Evolutionary conservation across 2,888 invertebrate genomes (phyloP).

Genomic region (Petrolisthes manimaculis): DNA sequence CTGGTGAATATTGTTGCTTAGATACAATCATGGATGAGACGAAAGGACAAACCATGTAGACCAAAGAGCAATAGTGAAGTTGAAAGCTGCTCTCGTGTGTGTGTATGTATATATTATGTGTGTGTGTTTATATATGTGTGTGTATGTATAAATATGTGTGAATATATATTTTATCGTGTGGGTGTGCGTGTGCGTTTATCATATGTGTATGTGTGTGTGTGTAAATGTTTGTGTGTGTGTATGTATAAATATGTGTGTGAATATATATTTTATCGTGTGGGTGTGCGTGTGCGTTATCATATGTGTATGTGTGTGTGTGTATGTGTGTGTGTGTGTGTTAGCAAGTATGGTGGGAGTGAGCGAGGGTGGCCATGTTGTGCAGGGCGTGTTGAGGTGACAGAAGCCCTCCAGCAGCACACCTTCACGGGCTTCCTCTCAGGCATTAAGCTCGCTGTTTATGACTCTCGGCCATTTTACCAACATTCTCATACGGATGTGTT

Average conservation of each 20-base stretch:
- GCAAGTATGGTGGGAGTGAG: neutral
- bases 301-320: conserved; percentile 25
- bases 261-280: neutral
- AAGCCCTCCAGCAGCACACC: conserved; percentile 15
- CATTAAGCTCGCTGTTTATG: too few relatives aligned
- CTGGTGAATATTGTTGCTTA: too few relatives aligned
- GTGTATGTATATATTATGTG: neutral
- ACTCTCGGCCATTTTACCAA: too few relatives aligned
- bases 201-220: conserved; percentile 7
- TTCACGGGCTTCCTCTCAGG: conserved; percentile 25
- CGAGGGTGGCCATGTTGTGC: conserved; percentile 28
- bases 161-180: neutral
- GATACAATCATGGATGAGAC: too few relatives aligned
- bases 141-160: neutral
- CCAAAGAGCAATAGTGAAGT: neutral
- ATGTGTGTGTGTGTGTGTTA: conserved; percentile 23
- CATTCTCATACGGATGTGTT: too few relatives aligned
- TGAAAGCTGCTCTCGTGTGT: neutral
- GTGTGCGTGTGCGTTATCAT: conserved; percentile 27
- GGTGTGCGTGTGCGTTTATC: conserved; percentile 32
- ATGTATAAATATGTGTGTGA: too few relatives aligned
- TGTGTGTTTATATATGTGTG: conserved; percentile 31
- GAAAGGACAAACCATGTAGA: too few relatives aligned
- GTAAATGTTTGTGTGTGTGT: neutral
- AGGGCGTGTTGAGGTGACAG: conserved; percentile 20